These are phyloP conservation scores for Tauraco erythrolophus DNA, from an alignment of 2,113 vertebrate genomes.

Conservation along the genomic window DNA sequence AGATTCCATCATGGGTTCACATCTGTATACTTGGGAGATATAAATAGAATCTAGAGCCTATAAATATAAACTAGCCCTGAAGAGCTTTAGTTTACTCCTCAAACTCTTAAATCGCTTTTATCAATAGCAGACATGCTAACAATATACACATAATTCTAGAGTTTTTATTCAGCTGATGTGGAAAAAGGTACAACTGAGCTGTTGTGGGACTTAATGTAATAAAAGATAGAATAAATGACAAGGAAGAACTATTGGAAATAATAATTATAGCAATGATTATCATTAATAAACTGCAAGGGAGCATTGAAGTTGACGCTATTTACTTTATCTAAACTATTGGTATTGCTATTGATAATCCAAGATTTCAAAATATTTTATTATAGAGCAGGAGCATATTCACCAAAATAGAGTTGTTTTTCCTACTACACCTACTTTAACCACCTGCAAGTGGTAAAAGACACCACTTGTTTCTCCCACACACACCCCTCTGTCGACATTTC, in stretches of 20 bases:
- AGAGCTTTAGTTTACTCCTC: conserved; percentile 19
- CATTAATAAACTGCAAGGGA: not conserved
- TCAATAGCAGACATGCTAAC: not conserved
- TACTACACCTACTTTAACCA: not conserved
- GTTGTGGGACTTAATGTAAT: not conserved
- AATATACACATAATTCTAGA: not conserved
- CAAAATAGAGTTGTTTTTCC: not conserved
- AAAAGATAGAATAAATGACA: not conserved
- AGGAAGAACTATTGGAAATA: not conserved
- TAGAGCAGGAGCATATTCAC: not conserved
- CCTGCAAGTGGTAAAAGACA: not conserved
- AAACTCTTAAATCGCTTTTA: not conserved
- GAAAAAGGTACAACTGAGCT: not conserved
- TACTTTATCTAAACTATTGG: not conserved
- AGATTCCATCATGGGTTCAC: not conserved
- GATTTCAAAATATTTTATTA: not conserved
- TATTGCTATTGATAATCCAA: not conserved
- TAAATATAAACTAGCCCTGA: not conserved
- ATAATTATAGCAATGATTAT: not conserved
- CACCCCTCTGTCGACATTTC: not conserved
- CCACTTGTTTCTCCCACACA: not conserved
- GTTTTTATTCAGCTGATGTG: not conserved
- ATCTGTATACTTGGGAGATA: not conserved
- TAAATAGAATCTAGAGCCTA: not conserved
- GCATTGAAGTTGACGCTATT: not conserved